These are phyloP conservation scores for Sipha flava DNA, from an alignment of 1,140 invertebrate genomes.

Conservation along the genomic window DNA sequence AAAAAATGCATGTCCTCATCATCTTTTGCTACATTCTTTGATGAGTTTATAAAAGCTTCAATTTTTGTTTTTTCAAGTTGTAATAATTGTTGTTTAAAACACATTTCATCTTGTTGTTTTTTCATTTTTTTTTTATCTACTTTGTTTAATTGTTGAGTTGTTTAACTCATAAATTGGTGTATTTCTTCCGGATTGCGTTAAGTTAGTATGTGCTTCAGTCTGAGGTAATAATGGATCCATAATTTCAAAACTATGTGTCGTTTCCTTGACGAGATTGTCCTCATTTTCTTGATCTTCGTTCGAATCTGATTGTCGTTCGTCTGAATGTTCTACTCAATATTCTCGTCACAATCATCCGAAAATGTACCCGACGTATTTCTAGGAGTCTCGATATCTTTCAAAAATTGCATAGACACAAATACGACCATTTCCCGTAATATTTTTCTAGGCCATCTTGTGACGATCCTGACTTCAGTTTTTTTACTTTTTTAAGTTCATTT, in stretches of 20 bases:
- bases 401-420: neutral
- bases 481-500: neutral
- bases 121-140: neutral
- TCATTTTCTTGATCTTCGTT: no score
- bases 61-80: neutral
- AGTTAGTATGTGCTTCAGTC: no score
- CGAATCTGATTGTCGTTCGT: no score
- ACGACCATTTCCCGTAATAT: neutral
- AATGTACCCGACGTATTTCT: neutral
- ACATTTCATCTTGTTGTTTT: neutral
- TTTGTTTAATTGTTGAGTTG: no score
- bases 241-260: no score
- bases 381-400: neutral
- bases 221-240: no score
- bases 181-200: no score
- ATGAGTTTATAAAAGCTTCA: neutral
- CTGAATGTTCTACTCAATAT: no score
- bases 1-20: neutral
- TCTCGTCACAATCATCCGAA: neutral
- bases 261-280: neutral
- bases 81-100: neutral
- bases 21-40: neutral
- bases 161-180: no score
- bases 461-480: neutral
- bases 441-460: neutral